Evolutionary conservation across 2,113 vertebrate genomes (phyloP).

Genomic region (Aythya baeri): DNA sequence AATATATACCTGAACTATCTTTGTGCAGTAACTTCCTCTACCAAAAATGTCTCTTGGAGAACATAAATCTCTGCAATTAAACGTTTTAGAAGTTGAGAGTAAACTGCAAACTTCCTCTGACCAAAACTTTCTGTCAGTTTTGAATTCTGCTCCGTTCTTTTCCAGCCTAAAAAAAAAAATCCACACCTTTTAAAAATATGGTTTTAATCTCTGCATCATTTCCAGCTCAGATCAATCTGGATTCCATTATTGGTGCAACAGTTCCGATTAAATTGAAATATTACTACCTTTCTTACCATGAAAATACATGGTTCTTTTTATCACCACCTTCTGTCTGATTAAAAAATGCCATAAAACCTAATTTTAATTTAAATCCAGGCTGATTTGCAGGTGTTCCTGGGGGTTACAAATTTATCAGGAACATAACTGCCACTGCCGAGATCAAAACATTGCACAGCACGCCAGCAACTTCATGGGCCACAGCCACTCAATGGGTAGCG

Average conservation of each 20-base stretch:
- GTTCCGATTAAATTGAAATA: constrained; percentile 86
- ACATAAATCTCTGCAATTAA: constrained; percentile 17
- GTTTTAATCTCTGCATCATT: constrained; percentile 80
- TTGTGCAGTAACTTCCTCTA: constrained; percentile 1
- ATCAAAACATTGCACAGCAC: constrained; percentile 92
- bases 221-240: constrained; percentile 83
- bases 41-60: constrained; percentile 8
- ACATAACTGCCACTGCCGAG: constrained; percentile 90
- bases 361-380: constrained; percentile 90
- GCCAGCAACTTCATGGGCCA: constrained; percentile 88
- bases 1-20: constrained; percentile 48
- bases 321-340: constrained; percentile 89
- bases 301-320: constrained; percentile 87
- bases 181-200: constrained; percentile 78
- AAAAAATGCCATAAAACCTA: constrained; percentile 90
- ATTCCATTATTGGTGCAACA: constrained; percentile 84
- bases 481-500: constrained; percentile 89
- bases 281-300: constrained; percentile 82
- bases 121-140: constrained; percentile 24
- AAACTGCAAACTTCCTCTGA: constrained; percentile 43
- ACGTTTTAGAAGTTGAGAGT: neutral
- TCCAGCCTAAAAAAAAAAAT: constrained; percentile 57
- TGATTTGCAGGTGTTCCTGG: constrained; percentile 92
- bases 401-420: constrained; percentile 92
- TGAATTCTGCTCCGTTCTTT: constrained; percentile 34